Base-by-base conservation (phyloP, 2,797 vertebrate species). In the Margarornis squamiger region DNA sequence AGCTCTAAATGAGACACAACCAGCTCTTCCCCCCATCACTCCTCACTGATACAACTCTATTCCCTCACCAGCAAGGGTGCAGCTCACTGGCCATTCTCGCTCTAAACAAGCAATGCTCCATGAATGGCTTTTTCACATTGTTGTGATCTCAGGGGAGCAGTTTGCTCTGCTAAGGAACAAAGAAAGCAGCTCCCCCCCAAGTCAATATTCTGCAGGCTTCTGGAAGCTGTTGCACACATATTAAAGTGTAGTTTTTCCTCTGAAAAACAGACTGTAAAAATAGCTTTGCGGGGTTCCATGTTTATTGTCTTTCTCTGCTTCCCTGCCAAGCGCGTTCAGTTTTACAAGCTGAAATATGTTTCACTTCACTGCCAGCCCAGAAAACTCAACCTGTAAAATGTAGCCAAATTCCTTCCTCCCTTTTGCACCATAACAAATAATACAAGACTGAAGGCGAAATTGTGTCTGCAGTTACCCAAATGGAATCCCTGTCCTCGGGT, bases 301-400 rank as follows among this genome's bases (percentile, higher is more conserved):
- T 93, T 94, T 95, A 91, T 89, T 93, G 91, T 94, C 80, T 89
- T 82, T 85, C 75, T 85, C 57, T 71, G 48, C 81, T 85, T 89
- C 61, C 75, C 65, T 80, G 84, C 88, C 93, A 96, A 93, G 34
- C 2, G 16, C 36, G 61, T 76, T 95, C 86, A 79, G 30, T 95
- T 85, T 95, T 95, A 89, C 91, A 96, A 85, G 91, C 81, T 92
- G 78, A 97, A 95, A 87, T 93, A 93, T 76, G 75, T 89, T 94
- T 87, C 83, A 86, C 32, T 93, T 86, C 27, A 24, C 72, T 90
- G 68, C 81, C 91, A 96, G 61, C 61, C 72, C 86, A 86, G 79
- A 94, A 94, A 91, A 95, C 74, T 67, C 78, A 89, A 7, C 57
- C 52, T 76, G 68, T 86, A 54, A 80, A 77, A 49, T 0, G 0